Evolutionary conservation across 2,797 vertebrate genomes (phyloP), one percentile per base, ranked within the genome.

Genomic region (Rhadinocentrus ornatus): DNA sequence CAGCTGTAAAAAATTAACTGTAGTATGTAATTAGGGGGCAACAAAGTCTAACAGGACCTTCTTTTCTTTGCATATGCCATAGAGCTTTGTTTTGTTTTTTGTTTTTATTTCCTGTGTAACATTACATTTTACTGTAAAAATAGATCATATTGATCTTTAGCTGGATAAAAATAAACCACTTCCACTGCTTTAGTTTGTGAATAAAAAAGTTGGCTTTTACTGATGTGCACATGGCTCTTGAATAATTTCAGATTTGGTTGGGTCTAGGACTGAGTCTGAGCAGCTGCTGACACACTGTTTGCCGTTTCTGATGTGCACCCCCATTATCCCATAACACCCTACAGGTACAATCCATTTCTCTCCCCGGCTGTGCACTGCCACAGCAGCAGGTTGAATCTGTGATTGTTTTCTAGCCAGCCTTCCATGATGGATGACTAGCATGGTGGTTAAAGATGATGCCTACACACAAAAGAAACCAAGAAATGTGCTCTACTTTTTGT

Each of bases 391-490:
- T 82, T 88, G 71, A 83, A 86, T 77, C 78, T 83, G 74, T 89
- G 85, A 92, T 93, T 91, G 85, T 90, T 91, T 87, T 86, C 75
- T 55, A 86, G 73, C 84, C 73, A 69, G 73, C 69, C 79, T 65
- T 76, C 67, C 48, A 71, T 90, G 90, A 93, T 92, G 88, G 86
- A 93, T 90, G 84, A 89, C 81, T 64, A 70, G 63, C 76, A 80
- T 66, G 84, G 78, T 71, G 80, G 70, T 75, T 84, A 85, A 76
- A 84, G 88, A 89, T 85, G 78, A 88, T 78, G 71, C 76, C 82
- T 76, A 66, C 68, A 79, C 71, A 78, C 62, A 70, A 63, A 29
- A 71, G 67, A 82, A 77, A 73, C 56, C 37, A 66, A 69, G 68
- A 86, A 78, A 24, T 55, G 50, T 75, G 79, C 65, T 58, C 32